Evolutionary conservation across 2,888 invertebrate genomes (phyloP).

Genomic region (Microchrysa polita): DNA sequence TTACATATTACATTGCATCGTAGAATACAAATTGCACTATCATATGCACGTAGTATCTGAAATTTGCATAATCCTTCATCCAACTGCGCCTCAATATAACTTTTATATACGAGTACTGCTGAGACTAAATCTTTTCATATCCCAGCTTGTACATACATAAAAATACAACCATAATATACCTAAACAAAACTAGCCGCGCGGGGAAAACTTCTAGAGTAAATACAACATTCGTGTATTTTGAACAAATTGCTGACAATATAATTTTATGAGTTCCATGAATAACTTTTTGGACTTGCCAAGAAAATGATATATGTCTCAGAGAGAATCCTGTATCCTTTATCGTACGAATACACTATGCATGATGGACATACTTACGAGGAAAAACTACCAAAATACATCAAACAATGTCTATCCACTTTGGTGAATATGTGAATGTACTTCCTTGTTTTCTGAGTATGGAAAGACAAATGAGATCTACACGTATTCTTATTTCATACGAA

Average conservation of each 20-base stretch:
- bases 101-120: no score
- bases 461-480: no score
- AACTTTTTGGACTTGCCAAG: conserved; percentile 30
- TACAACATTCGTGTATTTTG: conserved; percentile 46
- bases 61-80: conserved; percentile 30
- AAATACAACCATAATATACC: conserved; percentile 1
- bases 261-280: conserved; percentile 49
- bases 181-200: not conserved
- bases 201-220: conserved; percentile 41
- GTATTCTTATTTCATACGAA: no score
- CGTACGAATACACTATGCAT: conserved; percentile 36
- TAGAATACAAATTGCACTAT: conserved; percentile 22
- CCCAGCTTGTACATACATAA: conserved; percentile 13
- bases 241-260: conserved; percentile 50
- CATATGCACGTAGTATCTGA: not conserved
- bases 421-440: not conserved
- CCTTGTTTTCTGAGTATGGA: no score
- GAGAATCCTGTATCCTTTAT: not conserved
- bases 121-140: conserved; percentile 10
- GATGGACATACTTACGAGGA: conserved; percentile 47
- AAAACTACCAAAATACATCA: conserved; percentile 52
- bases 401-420: conserved; percentile 51
- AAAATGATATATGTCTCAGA: conserved; percentile 45
- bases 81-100: conserved; percentile 10
- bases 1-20: not conserved